Evolutionary conservation across 2,888 invertebrate species (phyloP), one percentile per base, ranked within the genome.

Genomic region (Augiades crinisus): DNA sequence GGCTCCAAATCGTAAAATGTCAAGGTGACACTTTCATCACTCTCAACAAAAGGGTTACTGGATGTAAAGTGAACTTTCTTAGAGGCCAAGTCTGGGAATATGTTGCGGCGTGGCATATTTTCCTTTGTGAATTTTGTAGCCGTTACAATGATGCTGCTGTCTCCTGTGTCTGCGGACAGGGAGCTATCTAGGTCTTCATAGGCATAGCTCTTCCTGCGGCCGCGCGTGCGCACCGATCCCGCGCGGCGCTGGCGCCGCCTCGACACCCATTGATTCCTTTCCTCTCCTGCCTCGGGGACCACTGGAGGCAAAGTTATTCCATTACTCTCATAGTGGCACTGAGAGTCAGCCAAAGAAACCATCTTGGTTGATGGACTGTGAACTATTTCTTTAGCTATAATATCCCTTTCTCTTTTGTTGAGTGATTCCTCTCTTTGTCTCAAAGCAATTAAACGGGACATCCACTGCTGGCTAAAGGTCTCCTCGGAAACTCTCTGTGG

Each of bases 181-280:
- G 92, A 92, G 58, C 92, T 91, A 65, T 92, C 91, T 19, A 92
- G 71, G 58, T 92, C 92, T 47, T 91, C 91, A 55, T 91, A 92
- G 0, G 72, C 79, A 19, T 68, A 81, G 57, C 76, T 84, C 67
- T 80, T 76, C 51, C 86, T 72, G 46, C 79, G 78, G 1, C 64
- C 62, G 10, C 75, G 70, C 2, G 70, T 43, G 16, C 80, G 76
- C 47, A 73, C 62, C 0, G 84, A 81, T 45, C 72, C 65, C 0
- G 72, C 59, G 22, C 77, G 73, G 2, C 78, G 75, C 10, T 66
- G 79, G 2, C 73, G 76, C 5, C 82, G 77, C 5, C 79, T 75
- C 46, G 78, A 65, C 30, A 63, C 56, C 65, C 72, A 67, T 24
- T 68, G 67, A 13, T 60, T 59, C 10, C 58, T 63, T 8, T 67